Evolutionary conservation across 1,140 invertebrate genomes (phyloP).

Genomic region (Papilio aristodemus): DNA sequence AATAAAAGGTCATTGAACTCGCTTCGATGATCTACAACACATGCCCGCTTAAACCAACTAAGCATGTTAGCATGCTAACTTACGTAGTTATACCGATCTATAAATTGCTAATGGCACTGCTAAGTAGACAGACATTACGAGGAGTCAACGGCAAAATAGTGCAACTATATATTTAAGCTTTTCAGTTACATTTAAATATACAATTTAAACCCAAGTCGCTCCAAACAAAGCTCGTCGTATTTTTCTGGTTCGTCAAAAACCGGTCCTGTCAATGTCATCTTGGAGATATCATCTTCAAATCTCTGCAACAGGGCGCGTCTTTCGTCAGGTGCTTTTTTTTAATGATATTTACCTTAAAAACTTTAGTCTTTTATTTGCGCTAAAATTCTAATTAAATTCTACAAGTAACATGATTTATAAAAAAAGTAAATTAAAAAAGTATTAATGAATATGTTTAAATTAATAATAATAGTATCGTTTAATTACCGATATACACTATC

Average conservation of each 20-base stretch:
- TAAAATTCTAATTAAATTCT: no score
- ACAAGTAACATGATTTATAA: no score
- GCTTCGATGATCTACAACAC: slow-evolving; percentile 36
- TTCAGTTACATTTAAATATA: background rate
- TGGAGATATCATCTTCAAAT: background rate
- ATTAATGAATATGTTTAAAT: no score
- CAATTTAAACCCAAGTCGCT: background rate
- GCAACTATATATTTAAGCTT: background rate
- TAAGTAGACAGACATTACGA: slow-evolving; percentile 1
- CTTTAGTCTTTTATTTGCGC: background rate
- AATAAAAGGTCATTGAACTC: slow-evolving; percentile 41
- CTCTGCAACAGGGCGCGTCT: slow-evolving; percentile 7
- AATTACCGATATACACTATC: no score
- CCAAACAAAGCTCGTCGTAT: background rate
- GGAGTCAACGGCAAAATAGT: background rate
- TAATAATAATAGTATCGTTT: no score
- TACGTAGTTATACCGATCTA: background rate
- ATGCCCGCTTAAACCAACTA: slow-evolving; percentile 39
- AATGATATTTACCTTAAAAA: background rate
- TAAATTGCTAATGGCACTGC: background rate
- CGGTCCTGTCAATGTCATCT: slow-evolving; percentile 26
- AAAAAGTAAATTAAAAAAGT: no score
- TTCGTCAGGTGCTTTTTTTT: background rate
- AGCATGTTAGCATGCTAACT: slow-evolving; percentile 8
- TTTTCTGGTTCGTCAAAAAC: slow-evolving; percentile 22